Percentiles rank a stretch among this genome's conserved stretches.
Conservation (phyloP, 2,888 invertebrate genomes). For the Agrilus biguttatus region DNA sequence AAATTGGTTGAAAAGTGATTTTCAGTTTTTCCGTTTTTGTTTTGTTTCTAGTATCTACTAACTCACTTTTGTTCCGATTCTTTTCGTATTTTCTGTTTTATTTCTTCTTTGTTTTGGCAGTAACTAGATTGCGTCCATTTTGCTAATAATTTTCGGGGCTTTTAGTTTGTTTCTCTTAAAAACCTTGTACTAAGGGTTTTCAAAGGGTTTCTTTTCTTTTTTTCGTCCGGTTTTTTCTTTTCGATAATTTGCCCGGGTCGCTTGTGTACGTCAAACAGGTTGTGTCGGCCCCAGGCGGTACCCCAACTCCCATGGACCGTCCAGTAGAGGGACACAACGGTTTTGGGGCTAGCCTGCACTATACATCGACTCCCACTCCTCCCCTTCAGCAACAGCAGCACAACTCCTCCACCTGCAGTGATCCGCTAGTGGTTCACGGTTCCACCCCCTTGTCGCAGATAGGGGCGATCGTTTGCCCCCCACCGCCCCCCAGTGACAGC, state of each 20-base stretch:
- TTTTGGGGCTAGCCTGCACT: conserved; percentile 21
- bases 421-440: conserved; percentile 52
- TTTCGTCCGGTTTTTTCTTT: not conserved
- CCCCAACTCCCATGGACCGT: conserved; percentile 12
- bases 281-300: conserved; percentile 22
- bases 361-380: conserved; percentile 25
- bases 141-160: too few relatives aligned
- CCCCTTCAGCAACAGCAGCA: conserved; percentile 29
- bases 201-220: not conserved
- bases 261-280: conserved; percentile 13
- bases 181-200: not conserved
- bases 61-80: not conserved
- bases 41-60: not conserved
- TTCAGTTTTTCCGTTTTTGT: not conserved
- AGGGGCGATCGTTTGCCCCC: conserved; percentile 54
- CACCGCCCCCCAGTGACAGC: conserved; percentile 37
- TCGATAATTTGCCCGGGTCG: not conserved
- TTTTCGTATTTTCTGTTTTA: not conserved
- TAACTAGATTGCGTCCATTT: too few relatives aligned
- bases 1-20: not conserved
- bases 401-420: conserved; percentile 21
- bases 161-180: not conserved
- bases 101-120: conserved; percentile 1
- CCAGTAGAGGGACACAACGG: conserved; percentile 23
- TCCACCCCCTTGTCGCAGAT: conserved; percentile 80